phyloP scores from a whole-genome alignment of 2,797 vertebrate species.

The Alouatta caraya region DNA sequence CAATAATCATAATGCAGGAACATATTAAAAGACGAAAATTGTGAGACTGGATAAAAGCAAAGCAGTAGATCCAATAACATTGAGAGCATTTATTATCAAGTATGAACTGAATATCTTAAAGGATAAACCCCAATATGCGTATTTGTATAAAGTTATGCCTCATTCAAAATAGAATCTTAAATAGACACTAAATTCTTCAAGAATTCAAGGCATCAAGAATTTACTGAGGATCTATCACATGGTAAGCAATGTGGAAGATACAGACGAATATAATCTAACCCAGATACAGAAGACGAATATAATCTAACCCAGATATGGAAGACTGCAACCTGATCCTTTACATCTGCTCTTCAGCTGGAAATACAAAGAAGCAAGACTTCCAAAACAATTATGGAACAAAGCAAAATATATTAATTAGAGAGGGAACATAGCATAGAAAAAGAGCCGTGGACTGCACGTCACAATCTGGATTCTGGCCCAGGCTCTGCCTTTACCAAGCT shows the following conservation, averaged over 20 bases:
- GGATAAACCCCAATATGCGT: background rate
- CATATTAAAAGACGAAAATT: background rate
- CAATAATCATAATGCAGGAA: background rate
- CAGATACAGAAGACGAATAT: background rate
- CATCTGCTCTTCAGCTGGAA: background rate
- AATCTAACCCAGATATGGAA: background rate
- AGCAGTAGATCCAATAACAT: background rate
- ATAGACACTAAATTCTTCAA: background rate
- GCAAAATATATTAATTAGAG: background rate
- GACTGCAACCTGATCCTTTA: background rate
- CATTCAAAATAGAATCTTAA: conserved; percentile 10
- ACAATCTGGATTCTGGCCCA: background rate
- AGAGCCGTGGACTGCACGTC: background rate
- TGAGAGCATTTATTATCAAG: background rate
- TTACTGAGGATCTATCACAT: background rate
- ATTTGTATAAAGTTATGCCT: background rate
- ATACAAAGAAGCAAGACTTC: background rate
- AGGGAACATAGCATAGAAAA: background rate
- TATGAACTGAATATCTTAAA: background rate
- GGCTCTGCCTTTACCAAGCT: background rate
- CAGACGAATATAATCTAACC: background rate
- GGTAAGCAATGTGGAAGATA: background rate
- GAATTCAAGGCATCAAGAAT: conserved; percentile 5
- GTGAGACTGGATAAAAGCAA: background rate
- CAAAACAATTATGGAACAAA: background rate